A percentile compares a stretch with the other conserved stretches of the same genome.
These are phyloP conservation scores for Euplexia lucipara DNA, from an alignment of 2,888 invertebrate genomes.

Conservation along the genomic window DNA sequence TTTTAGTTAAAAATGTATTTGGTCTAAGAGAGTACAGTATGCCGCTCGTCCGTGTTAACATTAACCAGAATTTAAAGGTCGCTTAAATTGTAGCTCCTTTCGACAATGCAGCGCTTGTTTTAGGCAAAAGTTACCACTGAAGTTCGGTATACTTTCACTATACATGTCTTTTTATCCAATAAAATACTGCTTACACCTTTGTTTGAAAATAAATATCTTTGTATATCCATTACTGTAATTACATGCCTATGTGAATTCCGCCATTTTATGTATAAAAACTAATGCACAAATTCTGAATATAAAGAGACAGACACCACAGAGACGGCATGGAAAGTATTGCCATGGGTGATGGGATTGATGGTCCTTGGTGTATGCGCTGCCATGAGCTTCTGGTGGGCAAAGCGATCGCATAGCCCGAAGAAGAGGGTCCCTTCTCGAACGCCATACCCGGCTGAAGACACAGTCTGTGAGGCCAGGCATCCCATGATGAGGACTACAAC, in stretches of 20 bases:
- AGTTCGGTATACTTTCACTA: too few relatives aligned
- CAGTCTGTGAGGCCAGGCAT: slow-evolving; percentile 95
- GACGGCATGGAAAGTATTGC: slow-evolving; percentile 89
- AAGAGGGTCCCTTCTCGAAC: slow-evolving; percentile 73
- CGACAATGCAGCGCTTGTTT: too few relatives aligned
- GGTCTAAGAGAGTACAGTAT: slow-evolving; percentile 6
- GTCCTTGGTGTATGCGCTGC: slow-evolving; percentile 93
- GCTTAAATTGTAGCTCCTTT: too few relatives aligned
- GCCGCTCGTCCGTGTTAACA: too few relatives aligned
- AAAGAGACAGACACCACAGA: slow-evolving; percentile 79
- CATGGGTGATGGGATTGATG: slow-evolving; percentile 93
- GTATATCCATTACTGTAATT: background rate
- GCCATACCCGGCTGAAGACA: slow-evolving; percentile 90
- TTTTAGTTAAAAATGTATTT: too few relatives aligned
- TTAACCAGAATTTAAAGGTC: too few relatives aligned
- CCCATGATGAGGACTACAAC: slow-evolving; percentile 94
- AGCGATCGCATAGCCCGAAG: slow-evolving; percentile 78
- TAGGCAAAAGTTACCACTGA: too few relatives aligned
- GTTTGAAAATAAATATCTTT: background rate
- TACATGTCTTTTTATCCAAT: slow-evolving; percentile 2
- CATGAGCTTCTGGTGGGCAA: slow-evolving; percentile 92
- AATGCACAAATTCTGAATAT: slow-evolving; percentile 62
- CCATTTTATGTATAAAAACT: slow-evolving; percentile 20
- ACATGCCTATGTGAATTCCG: slow-evolving; percentile 7
- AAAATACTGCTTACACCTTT: slow-evolving; percentile 5